Evolutionary conservation across 2,797 vertebrate genomes (phyloP), one percentile per base, ranked within the genome.

Genomic region (Onychomys arenicola): DNA sequence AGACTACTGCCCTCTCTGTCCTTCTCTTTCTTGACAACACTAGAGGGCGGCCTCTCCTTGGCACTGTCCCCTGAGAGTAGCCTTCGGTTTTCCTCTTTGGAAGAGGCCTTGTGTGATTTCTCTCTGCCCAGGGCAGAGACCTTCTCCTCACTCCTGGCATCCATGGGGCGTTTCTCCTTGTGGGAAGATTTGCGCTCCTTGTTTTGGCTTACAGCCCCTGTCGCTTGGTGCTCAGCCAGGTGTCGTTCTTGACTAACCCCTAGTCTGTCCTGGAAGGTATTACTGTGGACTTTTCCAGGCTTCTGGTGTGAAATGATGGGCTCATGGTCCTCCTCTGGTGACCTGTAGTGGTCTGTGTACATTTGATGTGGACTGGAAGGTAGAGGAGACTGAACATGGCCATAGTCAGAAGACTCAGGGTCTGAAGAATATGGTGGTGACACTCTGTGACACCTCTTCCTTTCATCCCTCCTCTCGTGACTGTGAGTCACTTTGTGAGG

Each of bases 131-230:
- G 76, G 71, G 96, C 84, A 67, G 96, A 94, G 1, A 77, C 75
- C 77, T 96, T 98, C 55, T 98, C 98, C 0, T 98, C 97, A 12
- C 83, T 97, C 94, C 95, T 98, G 96, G 93, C 91, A 5, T 98
- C 98, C 0, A 93, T 32, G 0, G 89, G 93, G 57, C 98, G 98
- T 93, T 98, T 99, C 65, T 98, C 98, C 91, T 98, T 99, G 90
- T 98, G 98, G 43, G 98, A 98, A 91, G 98, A 97, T 32, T 98
- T 99, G 91, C 98, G 98, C 89, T 99, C 98, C 96, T 98, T 99
- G 97, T 97, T 92, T 97, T 97, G 98, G n/a, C 94, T 95, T 40
- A 9, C 0, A 8, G 12, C 94, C 94, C 97, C 97, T 98, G 83
- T 99, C 96, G 85, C 98, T 0, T 93, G 98, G 93, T 89, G 71